phyloP scores from a whole-genome alignment of 2,113 vertebrate species.

The Neodontobutis hainanensis region DNA sequence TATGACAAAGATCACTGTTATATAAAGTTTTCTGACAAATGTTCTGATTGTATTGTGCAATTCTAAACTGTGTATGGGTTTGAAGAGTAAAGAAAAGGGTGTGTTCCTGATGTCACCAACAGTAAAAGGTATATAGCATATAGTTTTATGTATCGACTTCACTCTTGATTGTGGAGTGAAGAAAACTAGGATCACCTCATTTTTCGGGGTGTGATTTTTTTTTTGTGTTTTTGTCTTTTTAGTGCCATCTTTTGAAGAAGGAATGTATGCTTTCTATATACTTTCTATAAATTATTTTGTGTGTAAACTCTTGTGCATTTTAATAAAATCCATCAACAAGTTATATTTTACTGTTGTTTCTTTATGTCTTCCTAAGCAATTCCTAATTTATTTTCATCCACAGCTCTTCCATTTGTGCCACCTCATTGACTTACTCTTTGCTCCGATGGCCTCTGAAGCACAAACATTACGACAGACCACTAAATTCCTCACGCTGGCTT shows the following conservation, averaged over 20 bases:
- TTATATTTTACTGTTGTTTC: neutral
- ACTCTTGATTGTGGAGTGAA: conserved; percentile 66
- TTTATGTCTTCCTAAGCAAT: neutral
- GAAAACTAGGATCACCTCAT: conserved; percentile 70
- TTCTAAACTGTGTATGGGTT: neutral
- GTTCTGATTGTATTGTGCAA: conserved; percentile 8
- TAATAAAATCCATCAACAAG: conserved; percentile 43
- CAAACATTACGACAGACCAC: conserved; percentile 62
- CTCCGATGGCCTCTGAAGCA: conserved; percentile 31
- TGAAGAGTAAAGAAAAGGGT: conserved; percentile 10
- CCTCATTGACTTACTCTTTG: conserved; percentile 25
- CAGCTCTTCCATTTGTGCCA: conserved; percentile 6
- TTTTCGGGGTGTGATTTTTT: conserved; percentile 74
- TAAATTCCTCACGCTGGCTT: conserved; percentile 67
- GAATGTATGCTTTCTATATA: conserved; percentile 45
- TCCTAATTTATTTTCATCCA: neutral
- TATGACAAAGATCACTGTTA: conserved; percentile 9
- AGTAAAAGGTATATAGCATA: conserved; percentile 27
- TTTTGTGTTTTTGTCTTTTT: conserved; percentile 24
- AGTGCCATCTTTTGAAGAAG: conserved; percentile 42
- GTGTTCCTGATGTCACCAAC: conserved; percentile 22
- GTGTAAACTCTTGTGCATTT: conserved; percentile 28
- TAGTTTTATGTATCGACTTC: conserved; percentile 65
- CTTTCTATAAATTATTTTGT: conserved; percentile 15
- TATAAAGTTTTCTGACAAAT: conserved; percentile 7